phyloP scores from a whole-genome alignment of 2,888 invertebrate genomes.

The Artemia sp. region DNA sequence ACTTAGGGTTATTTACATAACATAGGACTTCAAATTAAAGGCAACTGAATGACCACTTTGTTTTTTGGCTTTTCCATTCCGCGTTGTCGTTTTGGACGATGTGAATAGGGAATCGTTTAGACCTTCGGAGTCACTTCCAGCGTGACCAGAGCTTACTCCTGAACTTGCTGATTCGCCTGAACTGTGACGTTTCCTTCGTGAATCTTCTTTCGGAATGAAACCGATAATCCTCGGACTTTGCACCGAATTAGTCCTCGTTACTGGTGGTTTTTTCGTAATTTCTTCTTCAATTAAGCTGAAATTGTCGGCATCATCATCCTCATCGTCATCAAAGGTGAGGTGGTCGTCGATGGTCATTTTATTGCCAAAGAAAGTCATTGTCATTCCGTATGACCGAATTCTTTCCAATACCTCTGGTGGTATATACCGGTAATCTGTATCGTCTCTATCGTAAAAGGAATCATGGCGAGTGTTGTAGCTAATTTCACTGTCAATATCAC shows the following conservation, averaged over 20 bases:
- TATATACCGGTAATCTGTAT: constrained; percentile 30
- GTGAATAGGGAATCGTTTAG: constrained; percentile 20
- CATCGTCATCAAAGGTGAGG: constrained; percentile 28
- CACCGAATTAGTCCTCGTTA: background rate
- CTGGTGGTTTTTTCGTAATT: background rate
- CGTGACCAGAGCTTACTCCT: constrained; percentile 20
- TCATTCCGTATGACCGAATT: constrained; percentile 73
- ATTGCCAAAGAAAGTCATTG: constrained; percentile 73
- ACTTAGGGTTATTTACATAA: no score
- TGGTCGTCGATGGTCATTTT: constrained; percentile 51
- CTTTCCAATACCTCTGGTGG: constrained; percentile 57
- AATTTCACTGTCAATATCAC: constrained; percentile 19
- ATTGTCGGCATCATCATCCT: constrained; percentile 2
- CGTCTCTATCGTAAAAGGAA: constrained; percentile 3
- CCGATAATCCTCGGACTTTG: constrained; percentile 18
- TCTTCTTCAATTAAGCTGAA: constrained; percentile 3
- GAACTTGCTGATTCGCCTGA: constrained; percentile 23
- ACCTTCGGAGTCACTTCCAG: constrained; percentile 15
- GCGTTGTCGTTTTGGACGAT: constrained; percentile 18
- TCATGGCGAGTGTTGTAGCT: constrained; percentile 11
- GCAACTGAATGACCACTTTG: constrained; percentile 6
- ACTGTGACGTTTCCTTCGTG: constrained; percentile 19
- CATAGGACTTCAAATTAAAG: background rate
- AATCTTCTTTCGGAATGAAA: constrained; percentile 19
- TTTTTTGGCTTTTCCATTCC: background rate